Base-by-base conservation (phyloP, 1,140 invertebrate genomes). In the Atta texana region DNA sequence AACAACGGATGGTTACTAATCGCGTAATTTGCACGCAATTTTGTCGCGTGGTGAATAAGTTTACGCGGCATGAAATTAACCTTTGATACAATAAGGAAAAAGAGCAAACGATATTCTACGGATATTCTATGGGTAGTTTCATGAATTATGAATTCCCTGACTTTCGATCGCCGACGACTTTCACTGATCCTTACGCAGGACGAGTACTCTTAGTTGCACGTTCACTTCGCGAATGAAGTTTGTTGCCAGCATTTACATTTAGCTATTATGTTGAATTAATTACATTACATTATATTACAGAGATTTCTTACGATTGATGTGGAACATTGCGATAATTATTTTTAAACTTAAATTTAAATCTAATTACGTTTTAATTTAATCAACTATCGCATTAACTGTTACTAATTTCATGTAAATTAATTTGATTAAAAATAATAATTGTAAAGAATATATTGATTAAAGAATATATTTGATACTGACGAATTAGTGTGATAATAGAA, bases 131-230 rank as follows among this genome's bases (percentile, higher is more conserved):
- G 78, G 69, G 14, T 81, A 74, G 69, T 84, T 84, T 84, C 80
- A 84, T 75, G 69, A 84, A 84, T 84, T 84, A 84, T 74, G 69
- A 75, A 84, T 84, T 75, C 69, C n/a, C 18, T 74, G 80, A 75
- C 80, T 84, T 84, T 84, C 69, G 80, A 82, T 82, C 55, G 24
- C 31, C 69, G 80, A 6, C 7, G 68, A 84, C 80, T 84, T 84
- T 84, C 80, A 84, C 80, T 84, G 80, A 74, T 84, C 80, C 80
- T 84, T 84, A 84, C 80, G 69, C 80, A 75, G 80, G 80, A 84
- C 80, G 80, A 84, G 57, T 28, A 51, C 21, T 81, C 53, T 81
- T 28, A 71, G 55, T 10, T 44, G 8, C 61, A 53, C 76, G 28
- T 81, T 81, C 66, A 71, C 69, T 84, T 61, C 24, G 24, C 53